Percentiles rank a stretch among this genome's conserved stretches.
Evolutionary conservation across 2,888 invertebrate genomes (phyloP).

Genomic region (Cryptophagus acutangulus): DNA sequence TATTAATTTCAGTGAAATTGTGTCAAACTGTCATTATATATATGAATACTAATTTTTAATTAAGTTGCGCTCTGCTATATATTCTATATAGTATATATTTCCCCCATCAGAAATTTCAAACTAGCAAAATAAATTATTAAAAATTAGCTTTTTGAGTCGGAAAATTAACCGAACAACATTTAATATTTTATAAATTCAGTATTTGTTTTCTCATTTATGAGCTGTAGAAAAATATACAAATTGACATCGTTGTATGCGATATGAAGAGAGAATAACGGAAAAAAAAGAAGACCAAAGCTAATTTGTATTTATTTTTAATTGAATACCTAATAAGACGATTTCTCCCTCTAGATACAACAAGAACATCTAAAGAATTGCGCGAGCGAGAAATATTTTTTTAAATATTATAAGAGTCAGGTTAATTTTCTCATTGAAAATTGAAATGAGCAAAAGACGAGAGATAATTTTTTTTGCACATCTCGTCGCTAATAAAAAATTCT

Average conservation of each 20-base stretch:
- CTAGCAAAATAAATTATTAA: constrained; percentile 32
- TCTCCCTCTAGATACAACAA: not conserved
- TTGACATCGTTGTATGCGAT: constrained; percentile 21
- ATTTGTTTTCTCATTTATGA: constrained; percentile 37
- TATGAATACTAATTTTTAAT: too few relatives aligned
- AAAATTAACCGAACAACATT: constrained; percentile 41
- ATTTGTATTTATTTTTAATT: constrained; percentile 24
- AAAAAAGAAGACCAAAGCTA: constrained; percentile 18
- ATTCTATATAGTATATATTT: too few relatives aligned
- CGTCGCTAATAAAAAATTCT: constrained; percentile 2
- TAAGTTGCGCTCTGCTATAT: too few relatives aligned
- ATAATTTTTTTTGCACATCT: constrained; percentile 3
- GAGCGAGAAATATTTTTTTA: constrained; percentile 5
- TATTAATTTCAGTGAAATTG: too few relatives aligned
- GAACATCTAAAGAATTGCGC: not conserved
- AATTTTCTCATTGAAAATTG: constrained; percentile 25
- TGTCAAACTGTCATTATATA: too few relatives aligned
- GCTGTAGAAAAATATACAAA: constrained; percentile 26
- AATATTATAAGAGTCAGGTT: constrained; percentile 1
- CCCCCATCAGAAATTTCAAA: too few relatives aligned
- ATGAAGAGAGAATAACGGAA: not conserved
- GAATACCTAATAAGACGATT: constrained; percentile 15
- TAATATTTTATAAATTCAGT: constrained; percentile 41
- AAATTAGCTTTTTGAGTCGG: constrained; percentile 35
- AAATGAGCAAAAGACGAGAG: constrained; percentile 21